Evolutionary conservation across 1,140 invertebrate genomes (phyloP).

Genomic region (Idris sp.): DNA sequence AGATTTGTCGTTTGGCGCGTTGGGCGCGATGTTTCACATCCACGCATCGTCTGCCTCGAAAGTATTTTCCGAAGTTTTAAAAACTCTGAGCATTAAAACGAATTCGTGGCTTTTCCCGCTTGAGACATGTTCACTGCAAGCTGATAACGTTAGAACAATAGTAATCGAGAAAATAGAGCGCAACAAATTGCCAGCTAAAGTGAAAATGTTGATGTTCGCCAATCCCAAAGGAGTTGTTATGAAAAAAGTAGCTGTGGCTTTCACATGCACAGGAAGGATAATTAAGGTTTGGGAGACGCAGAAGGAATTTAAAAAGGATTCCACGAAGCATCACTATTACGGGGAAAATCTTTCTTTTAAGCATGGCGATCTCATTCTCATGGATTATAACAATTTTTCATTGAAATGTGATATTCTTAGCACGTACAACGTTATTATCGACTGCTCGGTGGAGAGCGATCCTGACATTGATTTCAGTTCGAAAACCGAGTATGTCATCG

Average conservation of each 20-base stretch:
- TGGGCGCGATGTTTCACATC: slow-evolving; percentile 20
- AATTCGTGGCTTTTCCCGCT: not conserved
- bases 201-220: slow-evolving; percentile 9
- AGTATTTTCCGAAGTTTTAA: slow-evolving; percentile 8
- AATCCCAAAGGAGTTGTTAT: slow-evolving; percentile 3
- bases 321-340: not conserved
- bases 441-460: not conserved
- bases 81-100: not conserved
- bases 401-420: not conserved
- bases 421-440: slow-evolving; percentile 5
- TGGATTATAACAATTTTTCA: slow-evolving; percentile 4
- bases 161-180: not conserved
- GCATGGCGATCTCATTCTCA: slow-evolving; percentile 9
- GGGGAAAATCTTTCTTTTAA: slow-evolving; percentile 2
- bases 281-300: slow-evolving; percentile 7
- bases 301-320: not conserved
- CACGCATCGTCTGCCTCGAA: not conserved
- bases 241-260: slow-evolving; percentile 10
- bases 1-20: slow-evolving; percentile 15
- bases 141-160: not conserved
- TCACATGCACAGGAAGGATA: slow-evolving; percentile 1
- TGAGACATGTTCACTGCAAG: not conserved
- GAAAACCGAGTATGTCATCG: not conserved
- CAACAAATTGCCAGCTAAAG: not conserved
- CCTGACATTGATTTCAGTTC: not conserved